Evolutionary conservation across 2,797 vertebrate species (phyloP).

Genomic region (Melanogrammus aeglefinus): DNA sequence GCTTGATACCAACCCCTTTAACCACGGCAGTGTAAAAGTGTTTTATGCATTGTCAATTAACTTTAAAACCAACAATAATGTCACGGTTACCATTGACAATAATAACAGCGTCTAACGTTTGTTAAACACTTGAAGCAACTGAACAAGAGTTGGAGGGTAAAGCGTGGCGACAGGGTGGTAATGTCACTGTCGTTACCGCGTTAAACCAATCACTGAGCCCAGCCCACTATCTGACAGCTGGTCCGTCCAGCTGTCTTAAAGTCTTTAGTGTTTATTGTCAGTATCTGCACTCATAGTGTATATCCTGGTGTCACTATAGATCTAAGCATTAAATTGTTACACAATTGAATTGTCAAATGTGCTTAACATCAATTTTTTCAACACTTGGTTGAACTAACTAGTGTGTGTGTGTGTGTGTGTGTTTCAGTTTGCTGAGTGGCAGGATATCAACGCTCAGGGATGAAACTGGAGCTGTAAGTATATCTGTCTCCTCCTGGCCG

Average conservation of each 20-base stretch:
- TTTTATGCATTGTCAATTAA: too few species aligned
- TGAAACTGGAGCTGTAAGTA: constrained; percentile 99
- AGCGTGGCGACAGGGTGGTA: constrained; percentile 28
- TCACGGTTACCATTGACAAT: neutral
- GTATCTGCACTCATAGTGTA: constrained; percentile 24
- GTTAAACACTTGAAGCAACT: neutral
- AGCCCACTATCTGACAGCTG: constrained; percentile 38
- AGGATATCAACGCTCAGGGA: constrained; percentile 98
- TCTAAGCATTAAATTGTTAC: neutral
- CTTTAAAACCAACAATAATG: neutral
- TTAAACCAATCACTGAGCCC: constrained; percentile 28
- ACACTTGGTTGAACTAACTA: neutral
- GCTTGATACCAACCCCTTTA: neutral
- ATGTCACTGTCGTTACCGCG: constrained; percentile 12
- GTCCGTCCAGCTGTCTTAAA: constrained; percentile 37
- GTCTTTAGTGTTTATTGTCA: constrained; percentile 12
- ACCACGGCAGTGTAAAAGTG: neutral
- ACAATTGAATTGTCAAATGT: neutral
- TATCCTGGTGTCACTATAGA: neutral
- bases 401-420: constrained; percentile 17
- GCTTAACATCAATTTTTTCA: neutral
- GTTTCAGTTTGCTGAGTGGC: constrained; percentile 92
- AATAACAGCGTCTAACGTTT: neutral
- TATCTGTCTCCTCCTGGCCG: constrained; percentile 23
- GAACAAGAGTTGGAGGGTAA: constrained; percentile 1